These are phyloP conservation scores for Cherax destructor DNA, from an alignment of 1,140 invertebrate species.

Conservation along the genomic window DNA sequence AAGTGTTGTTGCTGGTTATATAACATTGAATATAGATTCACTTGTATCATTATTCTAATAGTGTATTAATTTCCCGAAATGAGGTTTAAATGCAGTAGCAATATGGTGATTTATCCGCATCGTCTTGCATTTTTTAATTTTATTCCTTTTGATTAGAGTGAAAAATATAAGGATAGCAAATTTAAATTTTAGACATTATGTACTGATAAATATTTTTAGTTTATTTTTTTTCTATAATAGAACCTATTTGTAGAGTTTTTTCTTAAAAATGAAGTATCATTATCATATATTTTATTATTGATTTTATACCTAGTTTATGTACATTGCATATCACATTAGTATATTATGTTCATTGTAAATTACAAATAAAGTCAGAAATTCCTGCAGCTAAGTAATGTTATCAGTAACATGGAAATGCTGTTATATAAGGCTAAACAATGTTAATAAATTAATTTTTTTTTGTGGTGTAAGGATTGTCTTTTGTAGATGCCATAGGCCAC, in stretches of 20 bases:
- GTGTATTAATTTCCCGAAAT: not conserved
- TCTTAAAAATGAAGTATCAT: not conserved
- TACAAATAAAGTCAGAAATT: not conserved
- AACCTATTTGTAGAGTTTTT: not conserved
- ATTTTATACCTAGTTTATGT: conserved; percentile 1
- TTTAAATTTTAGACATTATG: not conserved
- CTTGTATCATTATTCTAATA: not conserved
- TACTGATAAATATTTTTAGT: not conserved
- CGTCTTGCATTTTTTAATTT: not conserved
- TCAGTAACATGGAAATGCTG: not conserved
- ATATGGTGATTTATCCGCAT: not conserved
- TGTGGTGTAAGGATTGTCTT: too few species aligned
- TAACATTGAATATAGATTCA: not conserved
- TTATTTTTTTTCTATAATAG: conserved; percentile 8
- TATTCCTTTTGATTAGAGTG: not conserved
- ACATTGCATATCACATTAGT: not conserved
- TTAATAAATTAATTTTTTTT: too few species aligned
- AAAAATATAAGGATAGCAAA: not conserved
- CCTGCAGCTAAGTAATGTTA: not conserved
- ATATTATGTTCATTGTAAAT: not conserved
- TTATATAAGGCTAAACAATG: too few species aligned
- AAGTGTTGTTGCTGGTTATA: not conserved
- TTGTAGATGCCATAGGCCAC: too few species aligned
- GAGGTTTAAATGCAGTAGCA: not conserved
- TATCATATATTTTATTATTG: conserved; percentile 4